phyloP scores from a whole-genome alignment of 2,888 invertebrate species.

The Acanthococcus lagerstroemiae region DNA sequence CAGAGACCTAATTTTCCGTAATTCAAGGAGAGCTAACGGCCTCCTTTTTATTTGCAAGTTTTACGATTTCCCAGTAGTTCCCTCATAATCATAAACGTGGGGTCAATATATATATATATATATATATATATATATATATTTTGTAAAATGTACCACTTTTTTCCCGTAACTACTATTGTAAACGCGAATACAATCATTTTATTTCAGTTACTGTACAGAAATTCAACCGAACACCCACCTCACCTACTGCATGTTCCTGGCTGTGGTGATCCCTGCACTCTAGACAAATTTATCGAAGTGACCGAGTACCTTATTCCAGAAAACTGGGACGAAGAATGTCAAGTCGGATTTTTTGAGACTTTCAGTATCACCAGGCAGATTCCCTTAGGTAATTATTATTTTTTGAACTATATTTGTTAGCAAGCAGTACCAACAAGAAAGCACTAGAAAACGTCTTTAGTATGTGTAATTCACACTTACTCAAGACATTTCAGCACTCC shows the following conservation, averaged over 20 bases:
- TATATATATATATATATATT: not conserved
- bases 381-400: too few species aligned
- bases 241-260: not conserved
- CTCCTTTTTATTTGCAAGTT: too few species aligned
- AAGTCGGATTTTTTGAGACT: not conserved
- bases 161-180: constrained; percentile 28
- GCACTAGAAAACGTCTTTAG: too few species aligned
- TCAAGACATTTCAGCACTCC: too few species aligned
- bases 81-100: not conserved
- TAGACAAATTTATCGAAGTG: not conserved
- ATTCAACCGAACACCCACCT: constrained; percentile 4
- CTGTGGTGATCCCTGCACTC: constrained; percentile 1
- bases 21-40: too few species aligned
- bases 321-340: constrained; percentile 12
- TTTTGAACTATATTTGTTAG: too few species aligned
- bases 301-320: not conserved
- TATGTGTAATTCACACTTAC: too few species aligned
- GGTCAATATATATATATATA: not conserved
- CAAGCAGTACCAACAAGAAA: too few species aligned
- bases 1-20: too few species aligned
- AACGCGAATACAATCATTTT: too few species aligned
- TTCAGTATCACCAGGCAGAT: too few species aligned
- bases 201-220: constrained; percentile 10
- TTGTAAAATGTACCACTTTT: not conserved
- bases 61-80: too few species aligned